A percentile compares a stretch with the other conserved stretches of the same genome.
These are phyloP conservation scores for Brotogeris chrysoptera DNA, from an alignment of 2,797 vertebrate species.

Conservation along the genomic window DNA sequence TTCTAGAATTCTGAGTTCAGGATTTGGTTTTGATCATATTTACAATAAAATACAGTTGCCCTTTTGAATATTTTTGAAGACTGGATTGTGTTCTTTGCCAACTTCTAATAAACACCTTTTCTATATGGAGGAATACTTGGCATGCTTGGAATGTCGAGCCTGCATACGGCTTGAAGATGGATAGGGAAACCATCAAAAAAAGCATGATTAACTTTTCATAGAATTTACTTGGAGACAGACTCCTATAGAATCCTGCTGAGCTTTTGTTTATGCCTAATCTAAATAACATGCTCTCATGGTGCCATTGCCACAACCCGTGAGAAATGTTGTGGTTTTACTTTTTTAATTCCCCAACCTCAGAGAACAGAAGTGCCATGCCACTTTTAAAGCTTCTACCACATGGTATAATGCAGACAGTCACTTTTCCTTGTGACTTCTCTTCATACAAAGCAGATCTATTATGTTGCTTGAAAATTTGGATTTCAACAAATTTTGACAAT, in stretches of 20 bases:
- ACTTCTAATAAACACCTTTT: background rate
- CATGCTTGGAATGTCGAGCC: background rate
- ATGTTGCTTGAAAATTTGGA: background rate
- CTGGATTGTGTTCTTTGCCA: background rate
- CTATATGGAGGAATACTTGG: background rate
- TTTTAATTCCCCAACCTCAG: background rate
- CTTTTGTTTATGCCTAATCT: background rate
- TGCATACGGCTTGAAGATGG: background rate
- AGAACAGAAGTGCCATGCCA: background rate
- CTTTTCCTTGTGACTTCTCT: background rate
- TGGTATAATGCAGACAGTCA: background rate
- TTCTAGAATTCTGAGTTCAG: background rate
- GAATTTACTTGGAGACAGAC: background rate
- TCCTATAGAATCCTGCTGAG: background rate
- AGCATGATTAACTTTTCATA: background rate
- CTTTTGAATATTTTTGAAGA: background rate
- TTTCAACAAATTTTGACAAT: background rate
- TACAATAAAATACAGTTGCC: background rate
- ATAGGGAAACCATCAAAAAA: background rate
- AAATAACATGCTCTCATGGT: background rate
- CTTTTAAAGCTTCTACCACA: background rate
- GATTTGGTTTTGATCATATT: background rate
- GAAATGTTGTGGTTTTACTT: background rate
- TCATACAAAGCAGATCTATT: background rate
- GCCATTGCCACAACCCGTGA: background rate